These are phyloP conservation scores for Marisa cornuarietis DNA, from an alignment of 1,140 invertebrate species.

Conservation along the genomic window DNA sequence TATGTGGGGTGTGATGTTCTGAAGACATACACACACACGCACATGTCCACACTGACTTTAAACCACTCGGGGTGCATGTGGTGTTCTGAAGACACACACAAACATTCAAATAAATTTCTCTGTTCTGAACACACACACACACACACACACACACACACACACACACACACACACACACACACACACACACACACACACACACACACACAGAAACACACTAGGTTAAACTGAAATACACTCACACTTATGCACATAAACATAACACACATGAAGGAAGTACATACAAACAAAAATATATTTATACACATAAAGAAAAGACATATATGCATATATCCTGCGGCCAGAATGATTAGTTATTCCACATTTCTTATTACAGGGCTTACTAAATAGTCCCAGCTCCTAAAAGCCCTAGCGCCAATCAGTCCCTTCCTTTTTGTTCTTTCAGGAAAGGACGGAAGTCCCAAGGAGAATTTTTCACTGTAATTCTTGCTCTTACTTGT, in stretches of 20 bases:
- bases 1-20: not conserved
- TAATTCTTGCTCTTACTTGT: too few species aligned
- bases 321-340: too few species aligned
- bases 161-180: conserved; percentile 12
- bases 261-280: not conserved
- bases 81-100: too few species aligned
- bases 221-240: conserved; percentile 15
- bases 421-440: not conserved
- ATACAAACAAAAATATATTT: not conserved
- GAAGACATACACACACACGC: too few species aligned
- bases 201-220: conserved; percentile 21
- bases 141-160: conserved; percentile 1
- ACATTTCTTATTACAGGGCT: too few species aligned
- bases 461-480: too few species aligned
- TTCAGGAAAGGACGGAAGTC: too few species aligned
- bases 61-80: not conserved
- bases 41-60: too few species aligned
- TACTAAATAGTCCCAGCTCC: too few species aligned
- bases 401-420: not conserved
- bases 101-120: too few species aligned
- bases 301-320: not conserved
- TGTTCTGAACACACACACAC: not conserved
- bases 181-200: conserved; percentile 9
- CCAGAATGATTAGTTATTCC: too few species aligned
- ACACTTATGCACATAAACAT: not conserved